Base-by-base conservation (phyloP, 2,888 invertebrate genomes). In the Pollenia amentaria region DNA sequence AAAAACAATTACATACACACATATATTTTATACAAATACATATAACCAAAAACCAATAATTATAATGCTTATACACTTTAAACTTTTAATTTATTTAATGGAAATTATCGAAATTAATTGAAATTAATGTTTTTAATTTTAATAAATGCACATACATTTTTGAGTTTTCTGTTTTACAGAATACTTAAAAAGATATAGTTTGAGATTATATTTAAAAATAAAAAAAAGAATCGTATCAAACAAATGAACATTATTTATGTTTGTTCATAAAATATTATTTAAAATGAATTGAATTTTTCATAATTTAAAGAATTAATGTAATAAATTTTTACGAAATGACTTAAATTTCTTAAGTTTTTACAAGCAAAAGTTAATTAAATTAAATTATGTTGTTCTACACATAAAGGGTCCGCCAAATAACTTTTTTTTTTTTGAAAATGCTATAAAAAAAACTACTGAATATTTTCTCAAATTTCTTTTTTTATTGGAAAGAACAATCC, bases 81-180 rank as follows among this genome's bases (percentile, higher is more conserved):
- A 87, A 87, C 87, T 87, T 87, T 87, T 87, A 84, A 81, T 84
- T 87, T 77, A 87, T 86, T 86, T 86, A 82, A 80, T 83, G 82
- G 82, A 80, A 83, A 88, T 88, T 84, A 87, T 88, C 87, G 79
- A 87, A 88, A 87, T 88, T 88, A 88, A 87, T 88, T 88, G 85
- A 87, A 87, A 88, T 88, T 85, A 87, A 85, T 85, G 76, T 78
- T 77, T 77, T 70, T 67, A 6, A 77, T 60, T 78, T 67, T 38
- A 60, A 67, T 79, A 84, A 73, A 78, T 84, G 78, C 84, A 67
- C 67, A 84, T 67, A 84, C 67, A 67, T 79, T 84, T 79, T 73
- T 84, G 73, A 48, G 65, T 78, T 72, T 64, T 65, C 46, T 73
- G 65, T 53, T 76, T 53, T 53, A 82, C 78, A 84, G 29, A 84